These are phyloP conservation scores for Hirtodrosophila duncani DNA, from an alignment of 2,888 invertebrate species.

Conservation along the genomic window DNA sequence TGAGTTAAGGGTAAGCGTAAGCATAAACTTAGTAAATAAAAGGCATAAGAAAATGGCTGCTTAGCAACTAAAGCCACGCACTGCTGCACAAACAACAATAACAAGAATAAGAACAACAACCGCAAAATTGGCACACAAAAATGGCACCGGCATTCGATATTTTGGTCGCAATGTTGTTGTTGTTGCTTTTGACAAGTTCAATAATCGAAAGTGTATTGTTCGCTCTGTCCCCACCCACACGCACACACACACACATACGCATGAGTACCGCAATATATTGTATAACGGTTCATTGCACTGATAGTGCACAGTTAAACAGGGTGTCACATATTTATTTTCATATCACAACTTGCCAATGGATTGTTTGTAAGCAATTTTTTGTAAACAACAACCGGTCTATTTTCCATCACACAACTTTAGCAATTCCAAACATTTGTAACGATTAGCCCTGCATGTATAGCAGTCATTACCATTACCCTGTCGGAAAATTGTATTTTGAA, in stretches of 20 bases:
- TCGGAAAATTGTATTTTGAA: too few relatives aligned
- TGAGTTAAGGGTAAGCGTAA: too few relatives aligned
- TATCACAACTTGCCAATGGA: neutral
- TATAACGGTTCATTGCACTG: constrained; percentile 59
- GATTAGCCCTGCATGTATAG: too few relatives aligned
- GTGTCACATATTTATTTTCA: constrained; percentile 34
- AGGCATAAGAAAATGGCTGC: neutral
- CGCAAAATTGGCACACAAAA: constrained; percentile 12
- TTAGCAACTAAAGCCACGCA: too few relatives aligned
- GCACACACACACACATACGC: neutral
- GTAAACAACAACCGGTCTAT: too few relatives aligned
- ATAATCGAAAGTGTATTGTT: constrained; percentile 58
- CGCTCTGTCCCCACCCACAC: constrained; percentile 29
- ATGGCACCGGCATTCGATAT: constrained; percentile 32
- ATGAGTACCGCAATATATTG: constrained; percentile 23
- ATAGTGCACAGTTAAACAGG: constrained; percentile 28
- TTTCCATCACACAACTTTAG: too few relatives aligned
- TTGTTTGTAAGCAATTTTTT: too few relatives aligned
- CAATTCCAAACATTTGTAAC: too few relatives aligned
- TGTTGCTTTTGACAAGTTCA: constrained; percentile 47
- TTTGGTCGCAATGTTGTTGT: neutral
- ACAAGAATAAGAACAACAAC: too few relatives aligned
- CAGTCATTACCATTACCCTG: too few relatives aligned
- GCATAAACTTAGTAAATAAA: too few relatives aligned
- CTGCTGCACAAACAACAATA: too few relatives aligned